A percentile compares a stretch with the other conserved stretches of the same genome.
Conservation (phyloP, 2,888 invertebrate genomes). For the Chrysolina haemoptera region DNA sequence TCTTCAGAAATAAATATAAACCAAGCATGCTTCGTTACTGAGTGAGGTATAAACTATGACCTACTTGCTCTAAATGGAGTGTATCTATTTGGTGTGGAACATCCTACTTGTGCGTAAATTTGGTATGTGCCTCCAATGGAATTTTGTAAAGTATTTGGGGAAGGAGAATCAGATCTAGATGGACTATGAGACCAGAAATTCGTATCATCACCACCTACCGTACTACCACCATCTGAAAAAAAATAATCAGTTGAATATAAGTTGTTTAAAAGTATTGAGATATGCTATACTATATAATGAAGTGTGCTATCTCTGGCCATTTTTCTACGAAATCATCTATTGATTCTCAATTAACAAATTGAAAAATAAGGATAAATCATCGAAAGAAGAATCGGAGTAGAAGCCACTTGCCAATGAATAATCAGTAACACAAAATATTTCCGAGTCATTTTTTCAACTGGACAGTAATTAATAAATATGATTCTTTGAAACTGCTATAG, state of each 20-base stretch:
- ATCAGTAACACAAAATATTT: too few species aligned
- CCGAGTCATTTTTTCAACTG: too few species aligned
- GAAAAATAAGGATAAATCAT: too few species aligned
- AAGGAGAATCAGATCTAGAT: constrained; percentile 64
- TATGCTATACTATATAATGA: background rate
- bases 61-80: constrained; percentile 55
- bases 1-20: too few species aligned
- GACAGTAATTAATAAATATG: too few species aligned
- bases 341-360: too few species aligned
- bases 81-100: constrained; percentile 51
- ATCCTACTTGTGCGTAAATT: constrained; percentile 60
- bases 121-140: constrained; percentile 61
- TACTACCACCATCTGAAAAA: constrained; percentile 60
- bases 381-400: too few species aligned
- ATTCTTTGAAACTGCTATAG: too few species aligned
- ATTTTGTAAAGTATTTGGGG: constrained; percentile 60
- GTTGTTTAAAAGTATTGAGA: background rate
- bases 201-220: constrained; percentile 63
- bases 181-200: constrained; percentile 67
- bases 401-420: too few species aligned
- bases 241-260: background rate
- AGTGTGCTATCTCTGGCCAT: too few species aligned
- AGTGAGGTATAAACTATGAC: too few species aligned
- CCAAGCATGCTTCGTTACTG: background rate
- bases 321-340: too few species aligned